A percentile compares a stretch with the other conserved stretches of the same genome.
Evolutionary conservation across 2,113 vertebrate species (phyloP).

Genomic region (Struthidea cinerea): DNA sequence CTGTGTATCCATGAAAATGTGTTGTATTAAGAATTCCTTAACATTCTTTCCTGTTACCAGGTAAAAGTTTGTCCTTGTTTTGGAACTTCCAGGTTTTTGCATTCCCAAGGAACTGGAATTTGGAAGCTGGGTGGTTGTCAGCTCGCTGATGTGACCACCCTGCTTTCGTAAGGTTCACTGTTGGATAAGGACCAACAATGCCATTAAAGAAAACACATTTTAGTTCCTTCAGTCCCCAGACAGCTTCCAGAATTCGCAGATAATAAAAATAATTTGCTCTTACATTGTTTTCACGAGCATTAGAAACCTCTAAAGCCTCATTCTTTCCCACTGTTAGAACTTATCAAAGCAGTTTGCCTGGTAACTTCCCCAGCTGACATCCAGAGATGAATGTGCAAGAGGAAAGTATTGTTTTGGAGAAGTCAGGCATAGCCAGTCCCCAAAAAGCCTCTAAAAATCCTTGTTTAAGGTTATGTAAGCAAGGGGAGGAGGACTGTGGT

Average conservation of each 20-base stretch:
- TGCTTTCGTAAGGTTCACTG: neutral
- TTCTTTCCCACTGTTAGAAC: conserved; percentile 16
- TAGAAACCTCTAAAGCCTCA: conserved; percentile 26
- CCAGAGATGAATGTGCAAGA: conserved; percentile 40
- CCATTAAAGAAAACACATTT: neutral
- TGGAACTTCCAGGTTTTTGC: neutral
- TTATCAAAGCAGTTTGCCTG: conserved; percentile 44
- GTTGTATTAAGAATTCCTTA: neutral
- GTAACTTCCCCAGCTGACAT: conserved; percentile 44
- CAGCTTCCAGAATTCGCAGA: neutral
- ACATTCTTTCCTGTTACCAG: neutral
- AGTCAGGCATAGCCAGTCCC: conserved; percentile 19
- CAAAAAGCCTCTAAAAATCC: conserved; percentile 38
- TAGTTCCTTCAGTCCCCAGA: neutral
- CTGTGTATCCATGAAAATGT: rapidly evolving
- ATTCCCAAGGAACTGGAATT: neutral
- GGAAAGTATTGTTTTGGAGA: conserved; percentile 43
- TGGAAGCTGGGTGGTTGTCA: neutral
- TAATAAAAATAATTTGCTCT: neutral
- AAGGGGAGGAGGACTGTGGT: neutral
- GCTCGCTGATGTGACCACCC: neutral
- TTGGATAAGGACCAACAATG: neutral
- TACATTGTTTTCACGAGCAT: conserved; percentile 21
- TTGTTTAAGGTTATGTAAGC: conserved; percentile 35
- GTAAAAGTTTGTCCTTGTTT: neutral